Evolutionary conservation across 2,888 invertebrate species (phyloP), one percentile per base, ranked within the genome.

Genomic region (Drosophila fungiperda): DNA sequence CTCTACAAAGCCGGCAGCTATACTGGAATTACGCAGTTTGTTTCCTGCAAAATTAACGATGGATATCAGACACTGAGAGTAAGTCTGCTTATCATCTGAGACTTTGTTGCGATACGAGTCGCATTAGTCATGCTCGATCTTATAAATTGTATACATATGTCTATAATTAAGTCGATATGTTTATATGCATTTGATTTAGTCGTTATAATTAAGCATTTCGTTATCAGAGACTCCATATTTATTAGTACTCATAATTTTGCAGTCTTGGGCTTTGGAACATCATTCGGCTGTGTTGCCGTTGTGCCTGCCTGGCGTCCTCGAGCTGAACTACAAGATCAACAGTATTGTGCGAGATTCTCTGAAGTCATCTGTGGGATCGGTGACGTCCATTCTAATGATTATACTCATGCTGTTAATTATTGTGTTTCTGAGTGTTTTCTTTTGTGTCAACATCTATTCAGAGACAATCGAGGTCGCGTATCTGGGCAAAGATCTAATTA

Each of bases 381-480:
- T 98, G 3, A 97, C 98, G 8, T 96, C 97, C 55, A 95, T 96
- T 78, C 94, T 97, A 62, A 97, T 99, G 84, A 98, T 99, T 77
- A 94, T 97, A 59, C 95, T 96, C n/a, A 95, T 99, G 61, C 95
- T 98, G 62, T 92, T 98, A 35, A 96, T 97, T 82, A 95, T 96
- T 23, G 94, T 96, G 58, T 95, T 97, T 82, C 95, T 97, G 53
- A 95, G 96, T 36, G 94, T 98, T 74, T 98, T 99, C 92, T 92
- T 92, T 61, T 93, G 92, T 69, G 92, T 94, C 3, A 93, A 98
- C 97, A 96, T 98, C 87, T 99, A 99, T 93, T 96, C 97, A 0
- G 99, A 99, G 94, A 97, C 97, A 2, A 97, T 98, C 92, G 97
- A 98, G 90, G 95, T 99, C 64, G 96, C 98, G 17, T 97, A 98